phyloP scores from a whole-genome alignment of 2,888 invertebrate genomes.

The Dione vanillae region DNA sequence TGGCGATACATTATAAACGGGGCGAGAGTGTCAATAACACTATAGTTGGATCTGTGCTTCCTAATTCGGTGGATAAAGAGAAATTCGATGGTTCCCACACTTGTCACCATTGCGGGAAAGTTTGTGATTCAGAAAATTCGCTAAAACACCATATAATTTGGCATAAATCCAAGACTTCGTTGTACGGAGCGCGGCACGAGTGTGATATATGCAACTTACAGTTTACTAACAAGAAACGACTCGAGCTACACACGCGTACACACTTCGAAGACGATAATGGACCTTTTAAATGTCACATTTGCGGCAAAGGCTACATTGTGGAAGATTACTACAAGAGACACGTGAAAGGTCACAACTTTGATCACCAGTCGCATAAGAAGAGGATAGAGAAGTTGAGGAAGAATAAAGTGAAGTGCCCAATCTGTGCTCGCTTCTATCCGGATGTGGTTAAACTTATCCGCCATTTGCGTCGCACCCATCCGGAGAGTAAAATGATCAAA shows the following conservation, averaged over 20 bases:
- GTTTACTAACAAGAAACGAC: conserved; percentile 77
- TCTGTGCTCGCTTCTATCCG: conserved; percentile 73
- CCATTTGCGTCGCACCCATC: conserved; percentile 74
- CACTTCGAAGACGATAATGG: conserved; percentile 82
- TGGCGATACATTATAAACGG: conserved; percentile 77
- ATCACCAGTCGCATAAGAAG: conserved; percentile 71
- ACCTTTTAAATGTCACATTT: conserved; percentile 79
- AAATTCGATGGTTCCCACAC: conserved; percentile 65
- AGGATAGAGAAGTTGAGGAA: conserved; percentile 71
- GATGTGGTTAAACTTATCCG: conserved; percentile 75
- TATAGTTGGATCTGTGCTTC: conserved; percentile 60
- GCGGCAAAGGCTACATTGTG: conserved; percentile 81
- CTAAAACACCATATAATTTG: conserved; percentile 74
- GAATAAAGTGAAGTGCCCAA: conserved; percentile 77
- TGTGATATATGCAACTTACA: conserved; percentile 76
- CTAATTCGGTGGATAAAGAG: conserved; percentile 53
- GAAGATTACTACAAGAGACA: conserved; percentile 79
- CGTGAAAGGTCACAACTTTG: conserved; percentile 81
- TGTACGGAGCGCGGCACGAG: conserved; percentile 73
- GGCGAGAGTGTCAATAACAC: conserved; percentile 74
- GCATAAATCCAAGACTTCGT: conserved; percentile 75
- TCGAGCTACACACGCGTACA: conserved; percentile 74
- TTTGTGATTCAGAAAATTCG: conserved; percentile 73
- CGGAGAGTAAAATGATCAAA: conserved; percentile 82
- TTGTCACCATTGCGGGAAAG: conserved; percentile 77